Evolutionary conservation across 1,140 invertebrate genomes (phyloP), one percentile per base, ranked within the genome.

Genomic region (Drosophila nasuta): DNA sequence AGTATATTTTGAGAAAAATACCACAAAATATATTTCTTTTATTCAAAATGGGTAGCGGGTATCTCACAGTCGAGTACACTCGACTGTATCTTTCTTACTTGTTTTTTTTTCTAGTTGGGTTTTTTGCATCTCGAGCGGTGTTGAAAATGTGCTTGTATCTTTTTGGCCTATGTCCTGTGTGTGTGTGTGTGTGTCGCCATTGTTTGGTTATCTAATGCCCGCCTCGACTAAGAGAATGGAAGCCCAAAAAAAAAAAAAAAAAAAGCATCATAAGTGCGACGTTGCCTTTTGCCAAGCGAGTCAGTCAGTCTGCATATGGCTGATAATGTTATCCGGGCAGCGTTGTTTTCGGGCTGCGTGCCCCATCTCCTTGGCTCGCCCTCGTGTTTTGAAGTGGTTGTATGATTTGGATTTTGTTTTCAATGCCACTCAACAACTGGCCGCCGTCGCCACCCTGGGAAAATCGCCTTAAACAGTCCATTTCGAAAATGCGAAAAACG

Each of bases 391-490:
- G 82, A 88, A 86, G 83, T 88, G 82, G 83, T 86, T 81, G 79
- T 81, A 75, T 70, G 79, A 81, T 81, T 81, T 77, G 79, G 79
- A 79, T 87, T 86, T 78, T 81, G 79, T 87, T 86, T 86, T 86
- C 82, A 86, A 86, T 86, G 79, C 79, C 82, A 86, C 81, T 85
- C 81, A 77, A 76, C 35, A 33, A 33, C 30, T 33, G 30, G 30
- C 82, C 79, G 80, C 79, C 82, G 81, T 33, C 15, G 65, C 51
- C 56, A 49, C 65, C 72, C 75, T 86, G 82, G 82, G 82, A 87
- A 88, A 87, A 88, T 87, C 82, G 82, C 83, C 83, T 87, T 87
- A 88, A 87, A 87, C 75, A 80, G 82, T 77, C 80, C 76, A 79
- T 82, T 85, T 73, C 79, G 77, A 41, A 75, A 75, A 70, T 75